Base-by-base conservation (phyloP, 1,140 invertebrate genomes). In the Papilio machaon region DNA sequence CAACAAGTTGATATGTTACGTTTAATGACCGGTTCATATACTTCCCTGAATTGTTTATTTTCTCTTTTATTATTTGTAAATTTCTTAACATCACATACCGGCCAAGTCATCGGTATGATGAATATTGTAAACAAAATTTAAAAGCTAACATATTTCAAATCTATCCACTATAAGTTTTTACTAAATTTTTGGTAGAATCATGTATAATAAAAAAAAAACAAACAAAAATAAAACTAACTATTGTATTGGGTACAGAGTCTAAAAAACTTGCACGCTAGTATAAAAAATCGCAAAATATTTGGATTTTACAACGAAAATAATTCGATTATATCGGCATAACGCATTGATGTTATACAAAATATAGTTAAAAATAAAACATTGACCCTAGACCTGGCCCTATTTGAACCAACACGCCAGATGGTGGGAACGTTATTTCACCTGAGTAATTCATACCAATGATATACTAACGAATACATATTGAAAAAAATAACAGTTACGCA, bases 1-100 rank as follows among this genome's bases (percentile, higher is more conserved):
- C 85, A 83, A 73, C 54, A 60, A 81, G 81, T 23, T 80, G 84
- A 81, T 52, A 49, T n/a, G 73, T 47, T 74, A 74, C 73, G 43
- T 75, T 75, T 75, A 75, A 49, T 75, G 43, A 75, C 73, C 64
- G 64, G 46, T 23, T n/a, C 47, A 46, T 47, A 49, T 49, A 47
- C n/a, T 47, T 47, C 47, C 47, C 73, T 49, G 19, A 52, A 75
- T 75, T 49, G 35, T 46, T n/a, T 19, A 19, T 73, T 46, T 46
- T 46, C 64, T 67, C 64, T 67, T 67, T 67, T 35, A 43, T 43
- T 43, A 43, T 43, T 23, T 30, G 19, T 64, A 30, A 8, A 9
- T 30, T 52, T 52, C 49, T 15, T 52, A 52, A 43, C 38, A 6
- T 43, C 38, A 43, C 7, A 43, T 30, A 30, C 23, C 2, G 2